These are phyloP conservation scores for Pygoscelis antarcticus DNA, from an alignment of 2,113 vertebrate species.

Conservation along the genomic window DNA sequence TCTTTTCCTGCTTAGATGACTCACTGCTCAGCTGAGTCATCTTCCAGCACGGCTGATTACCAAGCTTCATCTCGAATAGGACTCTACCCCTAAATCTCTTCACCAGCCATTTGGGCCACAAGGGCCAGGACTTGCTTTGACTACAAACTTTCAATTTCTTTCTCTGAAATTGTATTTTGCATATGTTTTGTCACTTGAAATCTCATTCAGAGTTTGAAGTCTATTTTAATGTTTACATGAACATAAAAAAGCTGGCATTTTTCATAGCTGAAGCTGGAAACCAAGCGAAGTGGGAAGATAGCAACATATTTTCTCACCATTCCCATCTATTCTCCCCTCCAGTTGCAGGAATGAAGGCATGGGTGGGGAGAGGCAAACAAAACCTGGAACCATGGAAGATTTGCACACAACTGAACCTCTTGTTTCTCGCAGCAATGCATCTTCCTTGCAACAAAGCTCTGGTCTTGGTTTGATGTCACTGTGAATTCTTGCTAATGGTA, in stretches of 20 bases:
- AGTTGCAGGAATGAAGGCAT: neutral
- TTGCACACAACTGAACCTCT: neutral
- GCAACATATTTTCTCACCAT: neutral
- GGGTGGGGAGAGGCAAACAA: neutral
- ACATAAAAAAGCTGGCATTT: neutral
- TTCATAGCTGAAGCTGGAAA: slow-evolving; percentile 1
- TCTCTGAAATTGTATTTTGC: neutral
- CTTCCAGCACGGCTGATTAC: neutral
- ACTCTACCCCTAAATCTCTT: neutral
- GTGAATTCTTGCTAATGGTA: neutral
- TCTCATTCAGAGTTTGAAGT: neutral
- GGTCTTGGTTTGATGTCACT: neutral
- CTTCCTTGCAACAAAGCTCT: neutral
- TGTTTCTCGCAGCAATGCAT: neutral
- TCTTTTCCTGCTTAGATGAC: slow-evolving; percentile 33
- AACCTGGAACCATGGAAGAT: neutral
- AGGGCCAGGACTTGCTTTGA: neutral
- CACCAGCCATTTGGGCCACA: neutral
- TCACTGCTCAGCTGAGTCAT: slow-evolving; percentile 23
- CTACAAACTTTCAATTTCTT: neutral
- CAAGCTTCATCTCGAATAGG: neutral
- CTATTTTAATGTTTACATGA: neutral
- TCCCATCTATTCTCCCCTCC: neutral
- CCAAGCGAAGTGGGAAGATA: neutral
- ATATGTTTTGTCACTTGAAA: neutral